Evolutionary conservation across 64 coral and sea anemone species (phyloP).

Genomic region (Trachythela sp.): DNA sequence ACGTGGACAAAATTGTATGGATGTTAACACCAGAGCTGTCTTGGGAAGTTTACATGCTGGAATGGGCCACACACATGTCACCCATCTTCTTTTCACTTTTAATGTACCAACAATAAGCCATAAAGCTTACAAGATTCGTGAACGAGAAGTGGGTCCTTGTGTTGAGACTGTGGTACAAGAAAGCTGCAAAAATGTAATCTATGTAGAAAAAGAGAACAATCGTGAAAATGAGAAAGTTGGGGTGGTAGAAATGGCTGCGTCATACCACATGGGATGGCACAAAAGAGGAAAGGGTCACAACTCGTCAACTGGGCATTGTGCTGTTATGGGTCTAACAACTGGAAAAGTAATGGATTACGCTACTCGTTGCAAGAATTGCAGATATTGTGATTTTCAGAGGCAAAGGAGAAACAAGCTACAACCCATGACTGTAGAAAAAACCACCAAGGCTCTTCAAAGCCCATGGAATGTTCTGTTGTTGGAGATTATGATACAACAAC

Average conservation of each 20-base stretch:
- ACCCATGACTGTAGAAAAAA: constrained; percentile 72
- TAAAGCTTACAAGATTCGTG: constrained; percentile 43
- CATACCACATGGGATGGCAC: constrained; percentile 62
- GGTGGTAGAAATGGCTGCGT: background rate
- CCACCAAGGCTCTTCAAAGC: constrained; percentile 59
- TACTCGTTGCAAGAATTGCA: constrained; percentile 39
- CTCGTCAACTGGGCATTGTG: constrained; percentile 48
- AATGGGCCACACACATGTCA: constrained; percentile 52
- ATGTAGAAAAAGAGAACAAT: background rate
- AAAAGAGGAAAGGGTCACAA: constrained; percentile 45
- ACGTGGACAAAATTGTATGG: constrained; percentile 36
- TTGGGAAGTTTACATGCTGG: constrained; percentile 56
- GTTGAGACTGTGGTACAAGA: constrained; percentile 41
- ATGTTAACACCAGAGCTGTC: constrained; percentile 48
- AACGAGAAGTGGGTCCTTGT: constrained; percentile 48
- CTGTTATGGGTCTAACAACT: constrained; percentile 50
- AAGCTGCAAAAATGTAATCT: constrained; percentile 12
- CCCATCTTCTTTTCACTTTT: constrained; percentile 43
- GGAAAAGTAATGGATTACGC: constrained; percentile 58
- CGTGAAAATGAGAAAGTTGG: background rate
- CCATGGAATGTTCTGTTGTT: constrained; percentile 53
- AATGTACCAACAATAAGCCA: constrained; percentile 51
- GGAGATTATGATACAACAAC: constrained; percentile 79
- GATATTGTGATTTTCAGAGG: constrained; percentile 42
- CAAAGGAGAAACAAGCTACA: constrained; percentile 28